Conservation (phyloP, 2,797 vertebrate genomes). For the Ctenopoma kingsleyae region DNA sequence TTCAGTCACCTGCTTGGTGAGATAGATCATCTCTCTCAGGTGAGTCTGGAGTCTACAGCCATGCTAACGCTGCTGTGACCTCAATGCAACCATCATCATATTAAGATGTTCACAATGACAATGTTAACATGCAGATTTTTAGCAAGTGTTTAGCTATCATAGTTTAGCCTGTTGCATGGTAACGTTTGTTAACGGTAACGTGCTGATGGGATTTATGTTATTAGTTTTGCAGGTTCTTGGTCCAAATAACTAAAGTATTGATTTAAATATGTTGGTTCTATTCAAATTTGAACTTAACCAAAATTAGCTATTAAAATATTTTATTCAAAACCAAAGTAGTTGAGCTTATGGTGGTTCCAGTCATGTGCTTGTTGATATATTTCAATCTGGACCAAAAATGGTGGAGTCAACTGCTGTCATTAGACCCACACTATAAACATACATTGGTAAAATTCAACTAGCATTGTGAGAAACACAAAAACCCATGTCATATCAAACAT, state of each 20-base stretch:
- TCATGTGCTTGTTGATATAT: not conserved
- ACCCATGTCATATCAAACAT: constrained; percentile 7
- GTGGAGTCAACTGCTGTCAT: not conserved
- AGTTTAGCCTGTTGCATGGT: not conserved
- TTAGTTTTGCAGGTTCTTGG: too few relatives aligned
- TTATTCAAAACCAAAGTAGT: not conserved
- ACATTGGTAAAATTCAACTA: not conserved
- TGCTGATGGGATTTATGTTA: too few relatives aligned
- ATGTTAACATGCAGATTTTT: not conserved
- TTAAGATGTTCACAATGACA: not conserved
- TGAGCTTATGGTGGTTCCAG: not conserved
- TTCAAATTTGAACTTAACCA: too few relatives aligned
- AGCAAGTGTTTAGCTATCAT: not conserved
- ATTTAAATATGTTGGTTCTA: too few relatives aligned
- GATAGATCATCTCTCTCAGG: constrained; percentile 91
- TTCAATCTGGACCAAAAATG: not conserved
- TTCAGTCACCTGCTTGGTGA: constrained; percentile 90
- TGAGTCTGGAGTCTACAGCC: constrained; percentile 59
- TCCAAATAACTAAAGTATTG: too few relatives aligned
- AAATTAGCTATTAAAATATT: not conserved
- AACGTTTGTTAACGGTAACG: not conserved
- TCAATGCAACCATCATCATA: not conserved
- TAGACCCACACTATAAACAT: not conserved
- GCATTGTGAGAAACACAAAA: too few relatives aligned
- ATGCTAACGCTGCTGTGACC: not conserved